These are phyloP conservation scores for Gymnothorax javanicus DNA, from an alignment of 2,797 vertebrate species.

Conservation along the genomic window DNA sequence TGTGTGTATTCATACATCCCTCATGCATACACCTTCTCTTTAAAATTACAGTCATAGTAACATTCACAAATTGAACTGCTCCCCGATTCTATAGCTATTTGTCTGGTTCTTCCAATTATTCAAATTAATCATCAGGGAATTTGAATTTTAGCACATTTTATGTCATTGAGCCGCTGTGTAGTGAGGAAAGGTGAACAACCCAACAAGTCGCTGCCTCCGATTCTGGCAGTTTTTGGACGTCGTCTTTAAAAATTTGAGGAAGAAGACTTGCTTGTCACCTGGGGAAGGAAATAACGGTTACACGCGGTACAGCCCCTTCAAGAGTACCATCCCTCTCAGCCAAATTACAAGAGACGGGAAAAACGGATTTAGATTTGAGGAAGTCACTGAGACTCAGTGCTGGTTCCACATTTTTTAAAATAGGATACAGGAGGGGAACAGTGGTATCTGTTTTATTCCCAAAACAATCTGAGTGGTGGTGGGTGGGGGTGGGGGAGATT, in stretches of 20 bases:
- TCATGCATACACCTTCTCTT: too few relatives aligned
- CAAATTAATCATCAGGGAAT: too few relatives aligned
- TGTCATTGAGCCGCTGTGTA: too few relatives aligned
- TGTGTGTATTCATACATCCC: too few relatives aligned
- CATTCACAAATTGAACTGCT: neutral
- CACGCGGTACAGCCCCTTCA: neutral
- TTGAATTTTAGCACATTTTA: too few relatives aligned
- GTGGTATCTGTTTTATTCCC: neutral
- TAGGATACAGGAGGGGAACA: neutral
- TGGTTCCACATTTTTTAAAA: neutral
- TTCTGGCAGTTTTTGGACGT: neutral
- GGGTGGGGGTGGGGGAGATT: neutral
- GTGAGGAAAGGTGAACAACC: too few relatives aligned
- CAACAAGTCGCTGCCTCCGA: neutral
- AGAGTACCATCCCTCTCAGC: too few relatives aligned
- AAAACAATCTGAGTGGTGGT: neutral
- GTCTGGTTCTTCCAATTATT: too few relatives aligned
- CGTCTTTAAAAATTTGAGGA: too few relatives aligned
- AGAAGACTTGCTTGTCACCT: neutral
- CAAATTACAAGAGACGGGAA: neutral
- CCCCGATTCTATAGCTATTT: neutral
- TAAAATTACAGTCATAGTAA: too few relatives aligned
- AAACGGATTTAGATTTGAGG: slow-evolving; percentile 1
- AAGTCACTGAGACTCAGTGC: neutral
- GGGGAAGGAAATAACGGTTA: neutral